phyloP scores from a whole-genome alignment of 92 coral and sea anemone species.

The Paramuricea clavata region DNA sequence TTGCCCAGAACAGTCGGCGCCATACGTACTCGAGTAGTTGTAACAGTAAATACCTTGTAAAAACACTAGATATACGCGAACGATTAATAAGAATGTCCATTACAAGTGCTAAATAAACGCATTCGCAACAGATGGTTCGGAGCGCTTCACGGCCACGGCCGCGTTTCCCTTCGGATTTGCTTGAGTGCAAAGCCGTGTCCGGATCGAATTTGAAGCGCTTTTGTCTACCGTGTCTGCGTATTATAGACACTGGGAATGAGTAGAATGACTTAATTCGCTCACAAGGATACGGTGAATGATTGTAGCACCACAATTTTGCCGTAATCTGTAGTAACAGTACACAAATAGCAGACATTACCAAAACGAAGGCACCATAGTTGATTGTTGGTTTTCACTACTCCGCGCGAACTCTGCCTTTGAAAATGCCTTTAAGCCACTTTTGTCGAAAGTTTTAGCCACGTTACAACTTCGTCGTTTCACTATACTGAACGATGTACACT shows the following conservation, averaged over 20 bases:
- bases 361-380: neutral
- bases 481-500: neutral
- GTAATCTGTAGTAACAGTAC: neutral
- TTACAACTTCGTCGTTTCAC: neutral
- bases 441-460: neutral
- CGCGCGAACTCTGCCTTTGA: neutral
- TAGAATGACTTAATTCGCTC: neutral
- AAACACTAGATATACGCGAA: constrained; percentile 19
- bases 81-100: constrained; percentile 4
- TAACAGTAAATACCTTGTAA: constrained; percentile 34
- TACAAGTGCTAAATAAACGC: constrained; percentile 31
- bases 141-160: neutral
- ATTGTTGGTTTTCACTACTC: neutral
- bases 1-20: constrained; percentile 29
- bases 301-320: neutral
- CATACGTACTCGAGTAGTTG: constrained; percentile 1
- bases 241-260: neutral
- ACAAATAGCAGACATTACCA: constrained; percentile 20
- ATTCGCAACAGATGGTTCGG: constrained; percentile 18
- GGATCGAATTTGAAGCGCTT: constrained; percentile 24
- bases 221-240: constrained; percentile 18
- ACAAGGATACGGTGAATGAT: neutral
- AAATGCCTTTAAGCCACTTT: constrained; percentile 12
- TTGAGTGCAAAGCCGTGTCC: constrained; percentile 15
- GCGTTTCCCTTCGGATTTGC: constrained; percentile 36